Conservation (phyloP, 1,140 invertebrate genomes). For the Leguminivora glycinivorella region DNA sequence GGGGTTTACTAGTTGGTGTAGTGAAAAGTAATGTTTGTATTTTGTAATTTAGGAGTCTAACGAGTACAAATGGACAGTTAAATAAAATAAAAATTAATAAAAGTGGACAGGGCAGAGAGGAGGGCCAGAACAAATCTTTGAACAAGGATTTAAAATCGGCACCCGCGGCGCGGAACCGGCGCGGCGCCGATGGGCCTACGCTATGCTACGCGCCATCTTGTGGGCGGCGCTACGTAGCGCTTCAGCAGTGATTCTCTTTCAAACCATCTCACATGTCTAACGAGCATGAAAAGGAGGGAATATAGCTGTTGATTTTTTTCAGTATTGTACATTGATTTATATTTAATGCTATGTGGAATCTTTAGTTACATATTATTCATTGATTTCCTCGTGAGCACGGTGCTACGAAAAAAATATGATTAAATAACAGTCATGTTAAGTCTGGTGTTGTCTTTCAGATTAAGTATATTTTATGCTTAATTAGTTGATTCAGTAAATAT, state of each 20-base stretch:
- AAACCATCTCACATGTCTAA: slow-evolving; percentile 37
- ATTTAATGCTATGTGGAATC: background rate
- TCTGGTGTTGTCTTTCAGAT: no score
- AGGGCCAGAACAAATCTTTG: no score
- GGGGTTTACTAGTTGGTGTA: no score
- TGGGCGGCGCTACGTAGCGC: slow-evolving; percentile 56
- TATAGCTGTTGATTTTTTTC: slow-evolving; percentile 11
- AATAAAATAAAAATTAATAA: no score
- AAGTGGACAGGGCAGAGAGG: no score
- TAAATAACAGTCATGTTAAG: no score
- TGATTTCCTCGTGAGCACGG: background rate
- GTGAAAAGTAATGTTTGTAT: no score
- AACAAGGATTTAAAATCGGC: no score
- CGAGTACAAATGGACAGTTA: no score
- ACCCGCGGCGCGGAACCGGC: slow-evolving; percentile 39
- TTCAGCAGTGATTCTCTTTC: slow-evolving; percentile 44
- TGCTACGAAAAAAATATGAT: background rate
- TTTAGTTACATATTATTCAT: background rate
- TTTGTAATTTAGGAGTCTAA: no score
- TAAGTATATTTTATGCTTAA: no score
- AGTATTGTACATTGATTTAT: background rate
- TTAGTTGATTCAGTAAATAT: slow-evolving; percentile 32
- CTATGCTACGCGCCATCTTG: slow-evolving; percentile 62
- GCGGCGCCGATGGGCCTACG: slow-evolving; percentile 32
- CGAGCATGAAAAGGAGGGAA: slow-evolving; percentile 48